Evolutionary conservation across 2,797 vertebrate species (phyloP).

Genomic region (Adrianichthys oophorus): DNA sequence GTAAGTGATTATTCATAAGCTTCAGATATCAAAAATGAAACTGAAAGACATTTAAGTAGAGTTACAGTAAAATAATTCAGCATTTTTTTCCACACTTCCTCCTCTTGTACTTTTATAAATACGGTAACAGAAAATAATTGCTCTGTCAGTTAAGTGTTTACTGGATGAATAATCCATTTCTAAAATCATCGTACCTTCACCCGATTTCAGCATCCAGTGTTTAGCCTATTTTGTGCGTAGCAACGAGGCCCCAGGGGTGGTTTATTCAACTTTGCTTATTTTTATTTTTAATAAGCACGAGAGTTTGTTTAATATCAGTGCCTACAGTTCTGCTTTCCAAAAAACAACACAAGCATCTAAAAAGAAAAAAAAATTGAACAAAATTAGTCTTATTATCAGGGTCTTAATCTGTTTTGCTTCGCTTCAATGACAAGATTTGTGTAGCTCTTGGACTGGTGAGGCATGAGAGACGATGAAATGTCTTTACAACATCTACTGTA

Average conservation of each 20-base stretch:
- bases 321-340: conserved; percentile 4
- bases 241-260: conserved; percentile 5
- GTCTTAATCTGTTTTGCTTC: conserved; percentile 8
- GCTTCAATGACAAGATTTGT: conserved; percentile 3
- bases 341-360: conserved; percentile 21
- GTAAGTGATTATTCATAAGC: no score
- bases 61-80: conserved; percentile 12
- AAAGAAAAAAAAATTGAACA: conserved; percentile 4
- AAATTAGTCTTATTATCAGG: conserved; percentile 9
- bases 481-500: conserved; percentile 10
- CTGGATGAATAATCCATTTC: conserved; percentile 13
- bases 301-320: conserved; percentile 18
- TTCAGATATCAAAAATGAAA: no score
- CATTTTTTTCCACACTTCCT: conserved; percentile 2
- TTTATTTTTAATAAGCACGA: conserved; percentile 19
- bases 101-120: conserved; percentile 5
- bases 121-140: conserved; percentile 19
- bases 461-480: conserved; percentile 9
- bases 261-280: conserved; percentile 22
- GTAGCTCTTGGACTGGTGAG: conserved; percentile 12
- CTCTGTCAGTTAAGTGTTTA: conserved; percentile 22
- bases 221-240: not conserved
- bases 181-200: conserved; percentile 7
- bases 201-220: conserved; percentile 13
- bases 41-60: no score